A percentile compares a stretch with the other conserved stretches of the same genome.
These are phyloP conservation scores for Cebidichthys violaceus DNA, from an alignment of 2,113 vertebrate species.

Conservation along the genomic window DNA sequence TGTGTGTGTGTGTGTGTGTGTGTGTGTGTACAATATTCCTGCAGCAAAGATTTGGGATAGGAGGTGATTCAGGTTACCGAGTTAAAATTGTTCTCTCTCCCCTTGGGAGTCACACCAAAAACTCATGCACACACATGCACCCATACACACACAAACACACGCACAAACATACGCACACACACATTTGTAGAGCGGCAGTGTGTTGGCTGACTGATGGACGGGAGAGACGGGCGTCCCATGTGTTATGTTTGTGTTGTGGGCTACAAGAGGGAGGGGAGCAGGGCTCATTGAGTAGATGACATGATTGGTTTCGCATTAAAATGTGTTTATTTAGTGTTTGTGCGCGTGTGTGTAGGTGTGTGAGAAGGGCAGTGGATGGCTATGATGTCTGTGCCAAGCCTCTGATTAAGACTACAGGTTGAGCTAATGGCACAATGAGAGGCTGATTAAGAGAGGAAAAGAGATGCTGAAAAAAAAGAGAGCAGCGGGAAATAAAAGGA, in stretches of 20 bases:
- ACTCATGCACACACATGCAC: conserved; percentile 38
- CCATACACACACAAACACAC: conserved; percentile 80
- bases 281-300: conserved; percentile 73
- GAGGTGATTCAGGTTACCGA: conserved; percentile 89
- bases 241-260: conserved; percentile 70
- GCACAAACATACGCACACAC: conserved; percentile 14
- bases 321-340: conserved; percentile 78
- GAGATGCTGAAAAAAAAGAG: conserved; percentile 52
- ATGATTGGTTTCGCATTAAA: conserved; percentile 81
- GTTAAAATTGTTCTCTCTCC: conserved; percentile 77
- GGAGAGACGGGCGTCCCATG: conserved; percentile 61
- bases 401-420: conserved; percentile 82
- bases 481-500: conserved; percentile 69
- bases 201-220: conserved; percentile 84
- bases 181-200: conserved; percentile 71
- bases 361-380: conserved; percentile 65
- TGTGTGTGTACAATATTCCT: conserved; percentile 61
- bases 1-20: conserved; percentile 41
- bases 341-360: conserved; percentile 45
- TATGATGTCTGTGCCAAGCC: conserved; percentile 70
- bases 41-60: conserved; percentile 81
- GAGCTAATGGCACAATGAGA: conserved; percentile 79
- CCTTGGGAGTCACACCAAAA: conserved; percentile 73
- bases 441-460: conserved; percentile 74
- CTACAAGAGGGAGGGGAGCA: conserved; percentile 48